Evolutionary conservation across 1,140 invertebrate genomes (phyloP).

Genomic region (Heliconius congener): DNA sequence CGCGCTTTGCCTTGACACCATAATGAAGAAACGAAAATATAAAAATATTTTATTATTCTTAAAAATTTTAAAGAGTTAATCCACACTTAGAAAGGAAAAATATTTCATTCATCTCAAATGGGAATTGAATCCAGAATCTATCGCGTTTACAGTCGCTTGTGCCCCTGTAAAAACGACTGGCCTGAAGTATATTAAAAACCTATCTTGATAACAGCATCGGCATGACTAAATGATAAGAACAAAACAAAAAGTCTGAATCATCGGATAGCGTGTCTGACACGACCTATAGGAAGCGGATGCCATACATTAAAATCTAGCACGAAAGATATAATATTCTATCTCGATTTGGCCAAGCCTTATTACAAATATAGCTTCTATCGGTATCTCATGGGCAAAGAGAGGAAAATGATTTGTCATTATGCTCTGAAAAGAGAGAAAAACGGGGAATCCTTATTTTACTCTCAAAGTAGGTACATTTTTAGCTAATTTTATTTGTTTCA

Average conservation of each 20-base stretch:
- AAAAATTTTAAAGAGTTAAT: too few species aligned
- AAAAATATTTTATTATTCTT: too few species aligned
- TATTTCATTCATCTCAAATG: too few species aligned
- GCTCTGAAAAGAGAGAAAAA: neutral
- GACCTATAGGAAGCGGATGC: neutral
- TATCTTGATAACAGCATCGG: neutral
- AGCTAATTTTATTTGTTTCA: neutral
- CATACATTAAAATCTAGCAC: neutral
- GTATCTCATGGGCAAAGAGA: neutral
- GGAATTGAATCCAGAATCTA: too few species aligned
- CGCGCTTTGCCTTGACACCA: too few species aligned
- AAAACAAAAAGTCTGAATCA: neutral
- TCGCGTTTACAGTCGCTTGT: too few species aligned
- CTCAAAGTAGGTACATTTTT: neutral
- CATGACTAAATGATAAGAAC: neutral
- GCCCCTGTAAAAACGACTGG: too few species aligned
- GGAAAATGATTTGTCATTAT: neutral
- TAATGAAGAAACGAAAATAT: too few species aligned
- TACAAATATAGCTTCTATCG: neutral
- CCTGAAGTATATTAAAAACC: too few species aligned
- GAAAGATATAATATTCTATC: neutral
- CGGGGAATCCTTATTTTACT: neutral
- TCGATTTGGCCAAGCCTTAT: neutral
- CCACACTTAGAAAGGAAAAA: too few species aligned
- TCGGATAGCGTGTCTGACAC: neutral